phyloP scores from a whole-genome alignment of 2,797 vertebrate species.

The Syndactyla subalaris region DNA sequence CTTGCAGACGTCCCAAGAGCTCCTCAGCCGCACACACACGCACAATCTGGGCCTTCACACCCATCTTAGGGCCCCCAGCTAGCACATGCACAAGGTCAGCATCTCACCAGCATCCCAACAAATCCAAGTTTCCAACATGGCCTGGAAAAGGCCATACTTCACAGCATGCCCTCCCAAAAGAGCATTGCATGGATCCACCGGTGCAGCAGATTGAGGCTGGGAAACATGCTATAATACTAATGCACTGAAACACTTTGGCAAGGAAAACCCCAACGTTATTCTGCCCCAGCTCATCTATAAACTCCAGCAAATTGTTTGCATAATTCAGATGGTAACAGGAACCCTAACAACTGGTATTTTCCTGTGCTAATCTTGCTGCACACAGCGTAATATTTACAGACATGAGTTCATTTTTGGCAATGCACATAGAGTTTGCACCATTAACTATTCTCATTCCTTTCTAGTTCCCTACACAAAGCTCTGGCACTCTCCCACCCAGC shows the following conservation, averaged over 20 bases:
- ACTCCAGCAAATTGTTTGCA: slow-evolving; percentile 36
- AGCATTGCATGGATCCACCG: background rate
- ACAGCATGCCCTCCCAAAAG: background rate
- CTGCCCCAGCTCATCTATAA: slow-evolving; percentile 5
- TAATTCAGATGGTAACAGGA: slow-evolving; percentile 38
- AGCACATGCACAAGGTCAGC: background rate
- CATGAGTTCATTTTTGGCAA: slow-evolving; percentile 56
- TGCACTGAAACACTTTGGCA: background rate
- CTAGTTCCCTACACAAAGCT: background rate
- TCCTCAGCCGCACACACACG: accelerated
- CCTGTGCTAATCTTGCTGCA: slow-evolving; percentile 3
- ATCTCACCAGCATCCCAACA: background rate
- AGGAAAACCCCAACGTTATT: background rate
- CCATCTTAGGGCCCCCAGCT: background rate
- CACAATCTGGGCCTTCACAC: background rate
- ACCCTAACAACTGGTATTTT: slow-evolving; percentile 19
- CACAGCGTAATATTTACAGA: background rate
- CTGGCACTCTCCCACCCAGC: background rate
- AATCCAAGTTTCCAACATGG: accelerated
- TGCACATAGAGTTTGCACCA: background rate
- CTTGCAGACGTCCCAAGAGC: background rate
- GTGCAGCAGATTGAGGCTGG: background rate
- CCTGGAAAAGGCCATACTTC: background rate
- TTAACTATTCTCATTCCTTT: slow-evolving; percentile 10
- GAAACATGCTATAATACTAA: background rate